phyloP scores from a whole-genome alignment of 2,113 vertebrate species.

The Ageneiosus marmoratus region DNA sequence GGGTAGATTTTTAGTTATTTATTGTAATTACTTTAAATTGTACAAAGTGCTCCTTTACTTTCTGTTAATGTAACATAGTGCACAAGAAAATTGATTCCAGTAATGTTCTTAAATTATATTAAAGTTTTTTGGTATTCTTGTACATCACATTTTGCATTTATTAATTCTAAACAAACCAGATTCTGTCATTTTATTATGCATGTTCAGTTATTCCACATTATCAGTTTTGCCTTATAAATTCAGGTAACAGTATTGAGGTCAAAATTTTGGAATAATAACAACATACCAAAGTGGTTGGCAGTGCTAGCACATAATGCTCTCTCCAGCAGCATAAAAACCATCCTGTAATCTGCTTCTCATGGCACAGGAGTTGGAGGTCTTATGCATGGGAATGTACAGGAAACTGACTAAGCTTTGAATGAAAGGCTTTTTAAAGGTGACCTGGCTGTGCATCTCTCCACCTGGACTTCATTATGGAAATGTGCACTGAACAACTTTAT shows the following conservation, averaged over 20 bases:
- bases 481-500: background rate
- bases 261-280: background rate
- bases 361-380: background rate
- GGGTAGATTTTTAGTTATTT: no score
- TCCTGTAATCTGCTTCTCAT: background rate
- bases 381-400: background rate
- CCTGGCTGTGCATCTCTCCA: background rate
- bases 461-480: constrained; percentile 23
- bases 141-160: background rate
- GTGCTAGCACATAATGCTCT: background rate
- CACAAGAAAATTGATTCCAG: background rate
- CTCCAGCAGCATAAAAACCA: background rate
- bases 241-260: background rate
- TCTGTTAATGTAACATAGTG: background rate
- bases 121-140: background rate
- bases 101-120: background rate
- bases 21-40: background rate
- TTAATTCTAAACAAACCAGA: background rate
- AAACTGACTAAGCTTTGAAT: constrained; percentile 10
- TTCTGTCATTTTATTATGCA: background rate
- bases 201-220: background rate
- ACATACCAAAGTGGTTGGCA: background rate
- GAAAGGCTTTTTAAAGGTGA: constrained; percentile 12
- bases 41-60: background rate
- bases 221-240: background rate